Percentiles rank a stretch among this genome's conserved stretches.
Evolutionary conservation across 2,113 vertebrate species (phyloP).

Genomic region (Sclerurus mexicanus): DNA sequence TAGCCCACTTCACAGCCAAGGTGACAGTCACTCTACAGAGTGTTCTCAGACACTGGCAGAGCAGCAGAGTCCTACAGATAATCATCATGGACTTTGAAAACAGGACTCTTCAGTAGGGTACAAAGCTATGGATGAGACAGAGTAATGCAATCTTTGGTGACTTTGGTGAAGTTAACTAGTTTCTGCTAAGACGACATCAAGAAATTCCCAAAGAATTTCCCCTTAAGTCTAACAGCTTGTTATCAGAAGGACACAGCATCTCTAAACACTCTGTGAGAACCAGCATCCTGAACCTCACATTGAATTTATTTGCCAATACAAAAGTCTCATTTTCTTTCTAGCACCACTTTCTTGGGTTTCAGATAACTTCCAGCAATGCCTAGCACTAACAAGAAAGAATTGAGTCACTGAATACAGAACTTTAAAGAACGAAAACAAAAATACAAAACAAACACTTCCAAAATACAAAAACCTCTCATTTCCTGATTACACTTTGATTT

Average conservation of each 20-base stretch:
- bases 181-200: background rate
- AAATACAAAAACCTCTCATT: background rate
- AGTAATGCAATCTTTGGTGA: background rate
- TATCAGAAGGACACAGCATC: background rate
- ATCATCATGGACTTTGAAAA: background rate
- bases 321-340: background rate
- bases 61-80: background rate
- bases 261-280: background rate
- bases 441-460: rapidly evolving
- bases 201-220: background rate
- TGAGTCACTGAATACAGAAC: background rate
- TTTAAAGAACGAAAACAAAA: background rate
- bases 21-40: background rate
- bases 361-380: background rate
- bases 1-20: background rate
- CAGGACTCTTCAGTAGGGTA: background rate
- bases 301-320: background rate
- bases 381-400: background rate
- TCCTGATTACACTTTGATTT: background rate
- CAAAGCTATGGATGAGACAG: background rate
- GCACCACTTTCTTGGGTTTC: background rate
- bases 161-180: background rate
- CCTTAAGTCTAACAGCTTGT: background rate
- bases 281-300: background rate
- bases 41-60: background rate